Evolutionary conservation across 2,113 vertebrate genomes (phyloP), one percentile per base, ranked within the genome.

Genomic region (Brachypteracias leptosomus): DNA sequence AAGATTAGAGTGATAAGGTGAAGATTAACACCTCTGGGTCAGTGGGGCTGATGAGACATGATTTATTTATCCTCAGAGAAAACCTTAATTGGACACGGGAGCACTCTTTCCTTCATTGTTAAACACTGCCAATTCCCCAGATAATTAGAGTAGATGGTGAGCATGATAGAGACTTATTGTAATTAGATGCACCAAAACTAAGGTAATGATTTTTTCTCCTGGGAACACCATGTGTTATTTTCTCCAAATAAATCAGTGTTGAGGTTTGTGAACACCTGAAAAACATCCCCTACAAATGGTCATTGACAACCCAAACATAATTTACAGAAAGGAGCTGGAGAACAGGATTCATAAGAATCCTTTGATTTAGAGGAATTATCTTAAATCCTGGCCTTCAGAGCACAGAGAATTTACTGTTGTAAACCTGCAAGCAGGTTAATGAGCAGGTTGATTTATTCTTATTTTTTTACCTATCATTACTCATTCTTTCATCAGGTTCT

Each of bases 61-160:
- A 97, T 85, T 97, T 98, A 97, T 96, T 97, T 98, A 98, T 98
- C 97, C 95, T 94, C 93, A 92, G 97, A 97, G 95, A 97, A 97
- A 97, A 96, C 71, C 96, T 96, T 98, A 98, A 98, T 97, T 98
- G 97, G 97, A 96, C 97, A 93, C 88, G 62, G 40, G 93, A 97
- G 94, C 79, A 68, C 94, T 91, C 59, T 85, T 95, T 97, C 77
- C 95, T 97, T 96, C 96, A 95, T 94, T 97, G 97, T 98, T 98
- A 98, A 97, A 97, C 90, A 95, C 73, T 77, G 88, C 47, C 83
- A 78, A 74, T 85, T 95, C 96, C 97, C 95, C 9, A 6, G 96
- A 89, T 93, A 95, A 95, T 51, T 97, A 81, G 82, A 80, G 90
- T 96, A 95, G 95, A 95, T 95, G 77, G 94, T 87, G 77, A 97